Base-by-base conservation (phyloP, 1,140 invertebrate genomes). In the Sinonovacula constricta region DNA sequence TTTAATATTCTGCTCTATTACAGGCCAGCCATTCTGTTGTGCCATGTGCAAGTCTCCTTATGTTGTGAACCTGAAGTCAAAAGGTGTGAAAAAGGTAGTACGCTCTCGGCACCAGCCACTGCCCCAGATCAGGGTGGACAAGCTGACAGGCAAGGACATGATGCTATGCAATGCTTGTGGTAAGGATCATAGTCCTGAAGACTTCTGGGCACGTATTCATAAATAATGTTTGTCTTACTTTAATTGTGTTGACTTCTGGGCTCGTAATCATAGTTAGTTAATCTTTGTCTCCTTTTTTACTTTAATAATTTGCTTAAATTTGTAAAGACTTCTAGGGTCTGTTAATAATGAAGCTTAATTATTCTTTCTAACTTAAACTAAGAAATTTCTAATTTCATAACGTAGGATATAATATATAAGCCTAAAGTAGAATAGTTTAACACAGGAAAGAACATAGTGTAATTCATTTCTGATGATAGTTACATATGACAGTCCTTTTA, bases 111-210 rank as follows among this genome's bases (percentile, higher is more conserved):
- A 81, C 54, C 68, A 31, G 26, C 80, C 80, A 15, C 24, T 69
- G 12, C 83, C 83, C 4, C 54, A 82, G 18, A 28, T 71, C 39
- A 49, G 70, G 14, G 79, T 76, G 24, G 76, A 85, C 45, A 81
- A 62, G 14, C 60, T 59, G 3, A 83, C 81, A 4, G 72, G 79
- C 2, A 63, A 77, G 56, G 57, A 60, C 24, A 71, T 85, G 49
- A 65, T 70, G 22, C 53, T 85, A 15, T 85, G 83, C 67, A 85
- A 85, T 82, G 82, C 82, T 24, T 85, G 83, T 79, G 83, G 83
- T 80, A 66, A 60, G 54, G 51, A 31, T 28, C n/a, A n/a, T n/a
- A n/a, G n/a, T n/a, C n/a, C n/a, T n/a, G n/a, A n/a, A n/a, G n/a
- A n/a, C n/a, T n/a, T n/a, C n/a, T n/a, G n/a, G n/a, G 24, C 22